Percentiles rank a stretch among this genome's conserved stretches.
Conservation (phyloP, 2,797 vertebrate species). For the Ptychadena robeensis region DNA sequence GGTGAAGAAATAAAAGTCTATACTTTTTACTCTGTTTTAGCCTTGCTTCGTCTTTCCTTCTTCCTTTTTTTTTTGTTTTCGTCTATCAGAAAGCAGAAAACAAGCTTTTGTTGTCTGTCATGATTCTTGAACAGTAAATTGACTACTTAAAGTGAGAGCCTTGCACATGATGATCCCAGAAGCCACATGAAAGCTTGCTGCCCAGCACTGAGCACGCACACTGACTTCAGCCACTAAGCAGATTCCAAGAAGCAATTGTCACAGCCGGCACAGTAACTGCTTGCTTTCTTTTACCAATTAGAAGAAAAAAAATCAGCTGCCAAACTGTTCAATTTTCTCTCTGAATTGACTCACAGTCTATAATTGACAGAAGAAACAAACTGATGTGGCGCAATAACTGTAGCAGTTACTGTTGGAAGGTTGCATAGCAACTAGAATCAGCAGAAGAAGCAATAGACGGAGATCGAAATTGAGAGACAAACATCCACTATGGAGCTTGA, state of each 20-base stretch:
- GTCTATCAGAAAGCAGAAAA: constrained; percentile 20
- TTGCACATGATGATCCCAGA: constrained; percentile 53
- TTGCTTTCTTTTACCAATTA: constrained; percentile 61
- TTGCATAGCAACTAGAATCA: constrained; percentile 57
- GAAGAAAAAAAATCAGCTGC: constrained; percentile 53
- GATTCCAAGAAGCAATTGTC: constrained; percentile 57
- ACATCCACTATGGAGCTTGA: constrained; percentile 45
- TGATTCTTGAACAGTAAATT: constrained; percentile 53
- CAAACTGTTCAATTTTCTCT: constrained; percentile 60
- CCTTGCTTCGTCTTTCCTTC: not conserved
- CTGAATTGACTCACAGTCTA: constrained; percentile 58
- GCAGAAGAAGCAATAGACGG: constrained; percentile 36
- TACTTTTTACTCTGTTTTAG: not conserved
- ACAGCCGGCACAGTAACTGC: constrained; percentile 44
- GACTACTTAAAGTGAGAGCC: constrained; percentile 41
- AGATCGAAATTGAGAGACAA: constrained; percentile 50
- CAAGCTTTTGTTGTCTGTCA: constrained; percentile 27
- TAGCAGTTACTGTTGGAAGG: constrained; percentile 51
- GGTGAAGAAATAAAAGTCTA: not conserved
- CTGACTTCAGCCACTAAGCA: constrained; percentile 58
- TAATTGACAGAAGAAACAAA: constrained; percentile 61
- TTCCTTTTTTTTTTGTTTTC: constrained; percentile 1
- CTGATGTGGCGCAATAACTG: constrained; percentile 58
- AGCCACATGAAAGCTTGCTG: constrained; percentile 45
- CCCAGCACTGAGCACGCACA: constrained; percentile 35